Evolutionary conservation across 1,140 invertebrate genomes (phyloP).

Genomic region (Drosophila chauvacae): DNA sequence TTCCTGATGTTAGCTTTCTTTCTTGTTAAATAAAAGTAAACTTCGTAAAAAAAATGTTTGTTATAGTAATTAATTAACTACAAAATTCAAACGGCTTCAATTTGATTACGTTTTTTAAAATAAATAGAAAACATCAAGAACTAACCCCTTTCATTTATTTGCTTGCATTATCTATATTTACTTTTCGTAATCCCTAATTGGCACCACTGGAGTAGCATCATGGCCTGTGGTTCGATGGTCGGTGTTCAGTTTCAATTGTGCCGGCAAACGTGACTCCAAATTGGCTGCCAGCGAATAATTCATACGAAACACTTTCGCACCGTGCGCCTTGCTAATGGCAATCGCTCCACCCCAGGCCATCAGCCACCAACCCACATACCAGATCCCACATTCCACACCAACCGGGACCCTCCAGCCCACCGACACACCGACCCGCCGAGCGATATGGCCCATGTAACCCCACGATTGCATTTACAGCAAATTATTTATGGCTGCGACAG

Average conservation of each 20-base stretch:
- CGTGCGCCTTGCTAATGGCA: slow-evolving; percentile 76
- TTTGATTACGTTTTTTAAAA: neutral
- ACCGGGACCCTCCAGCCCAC: neutral
- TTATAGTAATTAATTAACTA: no score
- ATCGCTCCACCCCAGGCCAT: slow-evolving; percentile 32
- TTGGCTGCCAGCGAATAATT: slow-evolving; percentile 79
- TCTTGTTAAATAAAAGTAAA: no score
- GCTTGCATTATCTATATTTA: neutral
- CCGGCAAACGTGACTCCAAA: slow-evolving; percentile 79
- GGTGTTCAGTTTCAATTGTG: slow-evolving; percentile 80
- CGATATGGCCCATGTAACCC: slow-evolving; percentile 67
- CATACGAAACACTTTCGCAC: slow-evolving; percentile 82
- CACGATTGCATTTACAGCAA: slow-evolving; percentile 82
- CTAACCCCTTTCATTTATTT: neutral
- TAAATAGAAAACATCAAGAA: neutral
- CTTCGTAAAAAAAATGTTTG: no score
- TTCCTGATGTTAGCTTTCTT: no score
- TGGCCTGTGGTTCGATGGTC: slow-evolving; percentile 30
- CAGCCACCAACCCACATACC: neutral
- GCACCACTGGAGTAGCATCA: slow-evolving; percentile 38
- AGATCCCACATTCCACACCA: neutral
- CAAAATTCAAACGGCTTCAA: no score
- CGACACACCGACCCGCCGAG: neutral
- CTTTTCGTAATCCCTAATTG: slow-evolving; percentile 2
- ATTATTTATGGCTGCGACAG: slow-evolving; percentile 83